Evolutionary conservation across 1,140 invertebrate genomes (phyloP), one percentile per base, ranked within the genome.

Genomic region (Lepidurus apus): DNA sequence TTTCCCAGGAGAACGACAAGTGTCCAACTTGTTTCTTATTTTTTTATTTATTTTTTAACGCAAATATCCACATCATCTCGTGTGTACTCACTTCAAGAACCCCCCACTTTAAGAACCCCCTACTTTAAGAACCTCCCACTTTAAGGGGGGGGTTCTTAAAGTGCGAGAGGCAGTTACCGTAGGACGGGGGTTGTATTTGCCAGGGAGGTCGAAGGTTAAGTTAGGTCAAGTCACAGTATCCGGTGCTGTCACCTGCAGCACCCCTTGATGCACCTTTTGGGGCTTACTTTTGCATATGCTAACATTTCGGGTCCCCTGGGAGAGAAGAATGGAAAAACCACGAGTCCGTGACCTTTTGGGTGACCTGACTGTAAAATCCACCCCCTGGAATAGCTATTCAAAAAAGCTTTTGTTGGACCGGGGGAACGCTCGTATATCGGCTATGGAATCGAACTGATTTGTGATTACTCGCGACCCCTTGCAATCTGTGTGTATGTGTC

Each of bases 261-360:
- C 53, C 53, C 53, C 53, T 65, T 65, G 53, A 65, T 65, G 53
- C 53, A 65, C 53, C 53, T 65, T 65, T 65, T 65, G 13, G 53
- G 53, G 17, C 21, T 34, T 34, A n/a, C 53, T 65, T 65, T 65
- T 65, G 53, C 53, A 65, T 65, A 65, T 65, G 53, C 53, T 65
- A 65, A 65, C 53, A 65, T 4, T 65, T 8, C 4, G 47, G 47
- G 13, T 17, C 53, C 53, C 53, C 21, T 65, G 9, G 53, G 53
- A 21, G 53, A n/a, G 53, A 65, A 65, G 53, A 65, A 65, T 65
- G 34, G 34, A 65, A 17, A 65, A 65, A 65, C 53, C 13, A 65
- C 53, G 53, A 65, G 53, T 17, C 53, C 53, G 9, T 65, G 53
- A 65, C 53, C 53, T 65, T 13, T 65, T 13, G 34, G 53, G 53